Evolutionary conservation across 2,888 invertebrate genomes (phyloP).

Genomic region (Nephrotoma guestfalica): DNA sequence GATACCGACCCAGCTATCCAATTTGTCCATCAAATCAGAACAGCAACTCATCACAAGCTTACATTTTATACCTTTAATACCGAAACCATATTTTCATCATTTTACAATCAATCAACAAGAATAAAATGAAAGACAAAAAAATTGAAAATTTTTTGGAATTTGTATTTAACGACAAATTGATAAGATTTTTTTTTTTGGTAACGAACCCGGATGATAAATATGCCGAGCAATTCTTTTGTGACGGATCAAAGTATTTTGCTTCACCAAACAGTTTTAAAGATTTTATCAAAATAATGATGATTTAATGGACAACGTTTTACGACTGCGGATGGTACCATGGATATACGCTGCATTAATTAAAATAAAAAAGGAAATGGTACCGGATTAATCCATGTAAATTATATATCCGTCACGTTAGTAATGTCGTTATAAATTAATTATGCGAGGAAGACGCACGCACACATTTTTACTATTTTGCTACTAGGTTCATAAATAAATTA

Average conservation of each 20-base stretch:
- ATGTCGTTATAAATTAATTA: neutral
- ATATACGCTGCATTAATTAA: neutral
- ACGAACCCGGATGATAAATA: neutral
- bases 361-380: neutral
- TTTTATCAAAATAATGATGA: neutral
- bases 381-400: neutral
- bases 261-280: neutral
- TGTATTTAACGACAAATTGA: neutral
- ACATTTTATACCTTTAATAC: too few species aligned
- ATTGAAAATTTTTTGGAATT: neutral
- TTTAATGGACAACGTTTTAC: neutral
- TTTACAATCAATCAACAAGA: neutral
- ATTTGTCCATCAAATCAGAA: neutral
- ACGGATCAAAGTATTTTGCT: neutral
- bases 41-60: neutral
- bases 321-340: neutral
- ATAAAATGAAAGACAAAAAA: neutral
- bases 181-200: neutral
- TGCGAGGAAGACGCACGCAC: neutral
- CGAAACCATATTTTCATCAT: neutral
- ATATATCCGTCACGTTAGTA: neutral
- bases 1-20: too few species aligned
- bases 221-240: neutral
- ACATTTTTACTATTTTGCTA: neutral
- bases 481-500: neutral